Evolutionary conservation across 1,140 invertebrate genomes (phyloP), one percentile per base, ranked within the genome.

Genomic region (Calosoma granatense): DNA sequence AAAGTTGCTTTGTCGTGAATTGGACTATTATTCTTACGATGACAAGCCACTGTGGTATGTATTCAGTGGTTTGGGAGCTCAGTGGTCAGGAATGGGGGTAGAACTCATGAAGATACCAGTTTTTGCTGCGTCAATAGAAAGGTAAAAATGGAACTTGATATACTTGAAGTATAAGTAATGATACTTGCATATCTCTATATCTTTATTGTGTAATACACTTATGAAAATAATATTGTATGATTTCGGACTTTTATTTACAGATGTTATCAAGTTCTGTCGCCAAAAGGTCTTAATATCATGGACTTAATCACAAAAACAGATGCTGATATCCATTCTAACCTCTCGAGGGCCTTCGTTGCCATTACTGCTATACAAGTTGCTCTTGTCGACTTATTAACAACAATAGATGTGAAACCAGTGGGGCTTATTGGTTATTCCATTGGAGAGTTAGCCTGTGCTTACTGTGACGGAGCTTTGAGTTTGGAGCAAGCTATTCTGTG

Each of bases 21-120:
- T 21, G 60, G 72, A 81, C 52, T 78, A 81, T 67, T 84, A 78
- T 66, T 71, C 76, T 0, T 83, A 79, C 0, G 73, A 78, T 3
- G 75, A 76, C 56, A 72, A 81, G 60, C 88, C 90, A 15, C 74
- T 96, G 0, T 93, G 90, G 79, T 92, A 88, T 72, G 82, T 95
- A 9, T 97, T 92, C 73, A 87, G 91, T 59, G 92, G 92, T 53
- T 92, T 96, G 88, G 91, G 91, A 2, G 86, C 86, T 0, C 90
- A 95, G 65, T 95, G 92, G 91, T 68, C 79, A 21, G 83, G 86
- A 51, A 93, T 95, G 90, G 90, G 85, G 17, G 72, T 77, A 22
- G 72, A 76, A 4, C 70, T 81, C 1, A 73, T 81, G 72, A 72
- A 78, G 53, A 78, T 94, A 21, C 82, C 85, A 4, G 66, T 80